These are phyloP conservation scores for Chondrosia reniformis DNA, from an alignment of 37 sponge, comb jelly and placozoan genomes.

Conservation along the genomic window DNA sequence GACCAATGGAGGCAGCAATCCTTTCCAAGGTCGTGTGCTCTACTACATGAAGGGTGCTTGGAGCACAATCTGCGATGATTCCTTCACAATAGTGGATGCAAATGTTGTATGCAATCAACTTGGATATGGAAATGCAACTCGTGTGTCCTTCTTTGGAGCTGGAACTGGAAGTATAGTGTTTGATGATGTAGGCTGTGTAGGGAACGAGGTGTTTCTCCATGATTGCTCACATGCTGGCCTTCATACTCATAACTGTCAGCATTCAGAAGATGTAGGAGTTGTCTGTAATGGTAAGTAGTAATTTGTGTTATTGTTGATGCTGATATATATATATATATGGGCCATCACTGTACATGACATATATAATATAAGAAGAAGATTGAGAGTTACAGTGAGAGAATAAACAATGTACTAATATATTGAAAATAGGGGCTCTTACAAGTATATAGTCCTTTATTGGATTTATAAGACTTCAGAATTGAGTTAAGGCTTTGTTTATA, in stretches of 20 bases:
- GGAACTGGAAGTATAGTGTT: slow-evolving; percentile 5
- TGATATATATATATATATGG: neutral
- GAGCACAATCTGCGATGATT: slow-evolving; percentile 16
- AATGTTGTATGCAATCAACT: slow-evolving; percentile 21
- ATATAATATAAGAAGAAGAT: too few species aligned
- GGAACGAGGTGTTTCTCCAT: slow-evolving; percentile 8
- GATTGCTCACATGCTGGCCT: neutral
- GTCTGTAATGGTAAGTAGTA: neutral
- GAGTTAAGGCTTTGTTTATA: too few species aligned
- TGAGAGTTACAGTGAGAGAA: too few species aligned
- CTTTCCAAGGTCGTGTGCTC: slow-evolving; percentile 3
- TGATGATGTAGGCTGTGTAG: slow-evolving; percentile 13
- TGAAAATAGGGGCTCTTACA: too few species aligned
- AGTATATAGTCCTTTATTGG: too few species aligned
- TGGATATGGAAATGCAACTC: slow-evolving; percentile 4
- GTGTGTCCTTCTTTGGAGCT: neutral
- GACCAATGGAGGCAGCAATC: slow-evolving; percentile 12
- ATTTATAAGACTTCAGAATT: too few species aligned
- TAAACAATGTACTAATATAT: too few species aligned
- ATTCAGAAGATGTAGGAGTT: slow-evolving; percentile 14
- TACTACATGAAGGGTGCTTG: slow-evolving; percentile 12
- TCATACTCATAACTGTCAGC: slow-evolving; percentile 1
- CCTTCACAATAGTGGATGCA: neutral
- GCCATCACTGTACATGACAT: too few species aligned
- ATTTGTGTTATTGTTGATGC: neutral